Evolutionary conservation across 1,140 invertebrate genomes (phyloP).

Genomic region (Parapsyche elsis): DNA sequence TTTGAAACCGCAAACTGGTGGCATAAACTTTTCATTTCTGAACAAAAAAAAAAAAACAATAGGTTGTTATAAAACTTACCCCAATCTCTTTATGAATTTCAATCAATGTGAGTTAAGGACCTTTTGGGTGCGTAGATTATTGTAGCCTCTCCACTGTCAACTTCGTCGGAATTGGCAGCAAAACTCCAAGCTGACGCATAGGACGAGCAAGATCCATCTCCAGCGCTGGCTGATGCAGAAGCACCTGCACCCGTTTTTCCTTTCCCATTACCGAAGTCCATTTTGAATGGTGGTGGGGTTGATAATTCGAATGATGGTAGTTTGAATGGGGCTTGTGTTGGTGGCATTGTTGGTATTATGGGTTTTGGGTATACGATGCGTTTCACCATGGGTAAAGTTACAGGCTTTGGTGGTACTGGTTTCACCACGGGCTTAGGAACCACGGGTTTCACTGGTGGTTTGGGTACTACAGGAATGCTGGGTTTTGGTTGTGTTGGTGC

Average conservation of each 20-base stretch:
- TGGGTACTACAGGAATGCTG: not conserved
- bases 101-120: too few relatives aligned
- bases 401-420: not conserved
- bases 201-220: not conserved
- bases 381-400: not conserved
- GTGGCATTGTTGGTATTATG: not conserved
- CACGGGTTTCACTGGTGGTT: not conserved
- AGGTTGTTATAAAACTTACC: too few relatives aligned
- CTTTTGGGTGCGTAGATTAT: slow-evolving; percentile 14
- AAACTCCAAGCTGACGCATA: not conserved
- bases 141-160: not conserved
- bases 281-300: not conserved
- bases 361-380: not conserved
- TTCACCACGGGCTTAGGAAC: not conserved
- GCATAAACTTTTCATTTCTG: slow-evolving; percentile 22
- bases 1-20: slow-evolving; percentile 41
- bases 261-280: not conserved
- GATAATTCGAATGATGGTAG: not conserved
- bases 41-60: not conserved
- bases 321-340: not conserved
- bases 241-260: not conserved
- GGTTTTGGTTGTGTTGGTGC: not conserved
- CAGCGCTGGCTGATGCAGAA: not conserved
- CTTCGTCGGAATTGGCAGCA: slow-evolving; percentile 11
- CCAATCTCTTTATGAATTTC: too few relatives aligned